A percentile compares a stretch with the other conserved stretches of the same genome.
These are phyloP conservation scores for Epinotia nisella DNA, from an alignment of 2,888 invertebrate genomes.

Conservation along the genomic window DNA sequence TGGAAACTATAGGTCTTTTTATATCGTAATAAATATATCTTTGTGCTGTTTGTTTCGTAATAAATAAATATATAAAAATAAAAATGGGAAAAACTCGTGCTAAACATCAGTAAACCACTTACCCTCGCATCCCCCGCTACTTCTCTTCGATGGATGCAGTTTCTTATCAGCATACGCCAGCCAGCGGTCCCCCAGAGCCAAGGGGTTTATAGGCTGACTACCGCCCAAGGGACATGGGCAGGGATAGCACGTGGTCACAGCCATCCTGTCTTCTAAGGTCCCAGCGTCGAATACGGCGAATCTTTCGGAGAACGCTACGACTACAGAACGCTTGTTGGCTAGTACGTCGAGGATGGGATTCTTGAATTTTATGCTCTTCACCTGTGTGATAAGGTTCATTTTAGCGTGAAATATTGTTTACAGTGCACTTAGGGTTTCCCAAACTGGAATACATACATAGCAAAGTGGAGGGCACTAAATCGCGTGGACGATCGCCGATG, in stretches of 20 bases:
- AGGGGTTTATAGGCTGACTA: constrained; percentile 87
- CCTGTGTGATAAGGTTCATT: constrained; percentile 69
- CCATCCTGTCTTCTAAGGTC: constrained; percentile 93
- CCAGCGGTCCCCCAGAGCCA: constrained; percentile 94
- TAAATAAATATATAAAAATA: too few relatives aligned
- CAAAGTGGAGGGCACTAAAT: too few relatives aligned
- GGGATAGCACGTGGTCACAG: constrained; percentile 95
- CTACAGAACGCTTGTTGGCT: constrained; percentile 94
- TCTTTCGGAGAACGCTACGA: constrained; percentile 94
- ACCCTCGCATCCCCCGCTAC: constrained; percentile 93
- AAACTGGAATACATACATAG: not conserved
- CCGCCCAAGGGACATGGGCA: constrained; percentile 90
- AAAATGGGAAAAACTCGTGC: too few relatives aligned
- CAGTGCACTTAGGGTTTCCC: not conserved
- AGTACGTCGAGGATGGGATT: constrained; percentile 94
- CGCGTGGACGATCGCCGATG: too few relatives aligned
- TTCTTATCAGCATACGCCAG: constrained; percentile 94
- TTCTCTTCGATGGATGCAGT: constrained; percentile 90
- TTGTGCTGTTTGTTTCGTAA: too few relatives aligned
- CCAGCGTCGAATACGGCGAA: constrained; percentile 96
- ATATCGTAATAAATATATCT: too few relatives aligned
- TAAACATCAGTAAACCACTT: constrained; percentile 47
- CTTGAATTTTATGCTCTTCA: constrained; percentile 96
- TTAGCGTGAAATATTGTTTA: not conserved
- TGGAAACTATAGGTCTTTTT: too few relatives aligned